These are phyloP conservation scores for Dissostichus mawsoni DNA, from an alignment of 2,113 vertebrate species.

Conservation along the genomic window DNA sequence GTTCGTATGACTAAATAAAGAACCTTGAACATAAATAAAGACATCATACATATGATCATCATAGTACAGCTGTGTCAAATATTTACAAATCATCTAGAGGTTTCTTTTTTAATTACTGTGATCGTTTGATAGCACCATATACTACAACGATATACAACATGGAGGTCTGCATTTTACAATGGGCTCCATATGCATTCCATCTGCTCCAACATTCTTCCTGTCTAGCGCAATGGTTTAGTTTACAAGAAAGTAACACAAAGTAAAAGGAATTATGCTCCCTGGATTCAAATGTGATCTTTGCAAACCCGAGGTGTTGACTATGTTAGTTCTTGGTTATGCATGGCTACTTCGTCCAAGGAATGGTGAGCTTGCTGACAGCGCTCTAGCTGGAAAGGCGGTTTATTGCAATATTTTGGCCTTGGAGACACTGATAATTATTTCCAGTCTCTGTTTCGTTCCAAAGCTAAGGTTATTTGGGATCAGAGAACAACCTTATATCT, in stretches of 20 bases:
- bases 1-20: too few relatives aligned
- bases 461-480: slow-evolving; percentile 42
- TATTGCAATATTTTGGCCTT: slow-evolving; percentile 74
- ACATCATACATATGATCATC: background rate
- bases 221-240: slow-evolving; percentile 5
- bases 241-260: slow-evolving; percentile 2
- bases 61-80: slow-evolving; percentile 8
- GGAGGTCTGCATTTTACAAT: slow-evolving; percentile 30
- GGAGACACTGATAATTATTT: slow-evolving; percentile 77
- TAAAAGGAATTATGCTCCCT: background rate
- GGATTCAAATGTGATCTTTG: slow-evolving; percentile 28
- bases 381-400: slow-evolving; percentile 68
- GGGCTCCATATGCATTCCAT: slow-evolving; percentile 52
- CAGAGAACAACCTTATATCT: slow-evolving; percentile 23
- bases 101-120: slow-evolving; percentile 13
- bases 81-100: slow-evolving; percentile 3
- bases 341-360: background rate
- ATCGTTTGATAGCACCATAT: slow-evolving; percentile 35
- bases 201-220: slow-evolving; percentile 45
- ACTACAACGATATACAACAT: slow-evolving; percentile 5
- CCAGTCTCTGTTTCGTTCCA: slow-evolving; percentile 63
- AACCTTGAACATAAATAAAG: background rate
- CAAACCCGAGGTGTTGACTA: slow-evolving; percentile 12
- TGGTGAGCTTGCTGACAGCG: slow-evolving; percentile 47
- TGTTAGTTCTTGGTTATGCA: background rate